phyloP scores from a whole-genome alignment of 2,113 vertebrate species.

The zebrafish (Danio rerio) region DNA sequence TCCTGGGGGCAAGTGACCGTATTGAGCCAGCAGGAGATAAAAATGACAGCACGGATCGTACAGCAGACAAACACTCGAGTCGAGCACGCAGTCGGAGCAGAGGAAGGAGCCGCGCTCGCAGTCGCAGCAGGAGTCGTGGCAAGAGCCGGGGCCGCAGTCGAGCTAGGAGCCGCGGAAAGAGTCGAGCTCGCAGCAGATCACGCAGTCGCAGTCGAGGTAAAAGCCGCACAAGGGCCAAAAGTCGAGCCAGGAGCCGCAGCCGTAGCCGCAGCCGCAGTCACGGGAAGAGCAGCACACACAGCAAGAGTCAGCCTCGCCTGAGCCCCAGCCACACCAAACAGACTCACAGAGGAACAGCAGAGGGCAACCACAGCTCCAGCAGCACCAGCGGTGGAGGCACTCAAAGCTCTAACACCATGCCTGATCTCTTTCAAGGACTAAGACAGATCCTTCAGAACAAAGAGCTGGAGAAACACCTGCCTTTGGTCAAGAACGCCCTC shows the following conservation, averaged over 20 bases:
- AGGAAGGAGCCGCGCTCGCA: constrained; percentile 64
- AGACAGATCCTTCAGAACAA: constrained; percentile 87
- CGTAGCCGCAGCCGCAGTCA: constrained; percentile 47
- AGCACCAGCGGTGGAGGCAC: background rate
- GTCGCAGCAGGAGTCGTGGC: constrained; percentile 37
- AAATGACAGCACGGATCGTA: background rate
- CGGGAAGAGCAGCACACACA: constrained; percentile 43
- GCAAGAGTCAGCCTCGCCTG: constrained; percentile 47
- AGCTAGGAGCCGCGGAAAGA: constrained; percentile 40
- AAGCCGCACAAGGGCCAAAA: constrained; percentile 48
- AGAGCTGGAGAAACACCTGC: constrained; percentile 79
- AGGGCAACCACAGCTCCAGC: background rate
- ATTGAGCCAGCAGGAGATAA: constrained; percentile 34
- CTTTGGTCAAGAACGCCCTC: constrained; percentile 88
- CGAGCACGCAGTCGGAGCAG: constrained; percentile 36
- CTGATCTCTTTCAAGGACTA: constrained; percentile 85
- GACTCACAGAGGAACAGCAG: background rate
- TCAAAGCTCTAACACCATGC: constrained; percentile 55
- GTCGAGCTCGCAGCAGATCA: constrained; percentile 43
- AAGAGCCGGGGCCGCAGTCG: constrained; percentile 54
- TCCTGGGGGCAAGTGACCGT: constrained; percentile 69
- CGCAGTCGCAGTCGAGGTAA: constrained; percentile 52
- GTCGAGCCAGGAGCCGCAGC: constrained; percentile 60
- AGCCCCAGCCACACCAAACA: constrained; percentile 27
- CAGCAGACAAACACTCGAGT: constrained; percentile 34